phyloP scores from a whole-genome alignment of 2,888 invertebrate genomes.

The Oscheius sp. region DNA sequence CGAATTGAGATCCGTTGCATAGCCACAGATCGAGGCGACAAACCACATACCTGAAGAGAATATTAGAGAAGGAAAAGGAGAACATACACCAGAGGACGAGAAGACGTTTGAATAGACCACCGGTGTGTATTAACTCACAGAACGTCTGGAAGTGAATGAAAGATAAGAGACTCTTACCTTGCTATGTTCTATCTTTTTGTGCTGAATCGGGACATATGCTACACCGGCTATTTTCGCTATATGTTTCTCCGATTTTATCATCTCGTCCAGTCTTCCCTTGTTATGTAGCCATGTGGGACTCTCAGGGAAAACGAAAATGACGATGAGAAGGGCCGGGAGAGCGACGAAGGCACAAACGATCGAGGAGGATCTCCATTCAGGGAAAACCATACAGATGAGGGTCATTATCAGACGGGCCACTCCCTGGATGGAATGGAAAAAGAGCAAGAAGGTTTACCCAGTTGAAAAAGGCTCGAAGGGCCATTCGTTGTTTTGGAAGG shows the following conservation, averaged over 20 bases:
- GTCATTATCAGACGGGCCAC: conserved; percentile 64
- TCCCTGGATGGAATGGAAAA: conserved; percentile 38
- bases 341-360: conserved; percentile 63
- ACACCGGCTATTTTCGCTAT: conserved; percentile 65
- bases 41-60: too few species aligned
- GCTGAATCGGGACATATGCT: conserved; percentile 54
- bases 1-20: conserved; percentile 68
- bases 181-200: conserved; percentile 56
- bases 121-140: conserved; percentile 55
- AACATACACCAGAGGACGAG: conserved; percentile 64
- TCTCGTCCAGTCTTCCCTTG: conserved; percentile 57
- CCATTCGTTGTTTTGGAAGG: conserved; percentile 68
- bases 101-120: conserved; percentile 53
- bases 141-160: conserved; percentile 40
- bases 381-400: conserved; percentile 59
- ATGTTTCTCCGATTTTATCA: conserved; percentile 61
- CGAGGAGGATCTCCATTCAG: conserved; percentile 63
- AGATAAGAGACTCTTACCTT: conserved; percentile 32
- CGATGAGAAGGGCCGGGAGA: conserved; percentile 62
- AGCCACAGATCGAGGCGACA: conserved; percentile 65
- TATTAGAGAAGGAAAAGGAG: too few species aligned
- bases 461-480: conserved; percentile 68
- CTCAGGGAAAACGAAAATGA: conserved; percentile 68
- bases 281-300: conserved; percentile 69
- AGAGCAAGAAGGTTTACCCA: conserved; percentile 54